These are phyloP conservation scores for Noctua janthina DNA, from an alignment of 2,888 invertebrate genomes.

Conservation along the genomic window DNA sequence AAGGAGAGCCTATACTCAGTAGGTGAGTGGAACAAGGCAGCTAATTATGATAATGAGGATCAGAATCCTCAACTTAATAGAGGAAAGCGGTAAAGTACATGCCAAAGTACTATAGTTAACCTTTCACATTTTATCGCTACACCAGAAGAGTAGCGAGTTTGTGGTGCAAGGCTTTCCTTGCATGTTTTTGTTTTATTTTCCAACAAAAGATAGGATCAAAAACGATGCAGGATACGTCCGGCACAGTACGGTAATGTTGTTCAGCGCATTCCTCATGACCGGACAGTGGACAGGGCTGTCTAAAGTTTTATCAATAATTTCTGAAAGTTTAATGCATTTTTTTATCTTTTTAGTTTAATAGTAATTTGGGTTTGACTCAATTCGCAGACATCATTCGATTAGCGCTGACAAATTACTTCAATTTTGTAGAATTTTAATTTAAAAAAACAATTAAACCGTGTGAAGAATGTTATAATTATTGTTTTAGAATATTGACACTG, in stretches of 20 bases:
- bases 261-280: constrained; percentile 44
- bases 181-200: constrained; percentile 1
- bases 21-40: neutral
- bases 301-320: neutral
- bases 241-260: constrained; percentile 16
- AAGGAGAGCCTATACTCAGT: neutral
- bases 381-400: neutral
- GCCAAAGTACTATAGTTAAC: neutral
- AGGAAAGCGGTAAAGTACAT: neutral
- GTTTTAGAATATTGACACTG: neutral
- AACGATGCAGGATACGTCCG: constrained; percentile 19
- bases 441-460: neutral
- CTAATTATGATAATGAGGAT: neutral
- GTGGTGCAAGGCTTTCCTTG: neutral
- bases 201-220: constrained; percentile 13
- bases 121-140: neutral
- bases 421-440: neutral
- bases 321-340: too few relatives aligned
- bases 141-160: neutral
- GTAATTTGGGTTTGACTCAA: neutral
- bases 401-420: neutral
- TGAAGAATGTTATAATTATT: neutral
- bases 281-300: constrained; percentile 15
- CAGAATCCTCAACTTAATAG: neutral
- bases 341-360: neutral